Conservation (phyloP, 2,113 vertebrate genomes). For the Salvelinus fontinalis region DNA sequence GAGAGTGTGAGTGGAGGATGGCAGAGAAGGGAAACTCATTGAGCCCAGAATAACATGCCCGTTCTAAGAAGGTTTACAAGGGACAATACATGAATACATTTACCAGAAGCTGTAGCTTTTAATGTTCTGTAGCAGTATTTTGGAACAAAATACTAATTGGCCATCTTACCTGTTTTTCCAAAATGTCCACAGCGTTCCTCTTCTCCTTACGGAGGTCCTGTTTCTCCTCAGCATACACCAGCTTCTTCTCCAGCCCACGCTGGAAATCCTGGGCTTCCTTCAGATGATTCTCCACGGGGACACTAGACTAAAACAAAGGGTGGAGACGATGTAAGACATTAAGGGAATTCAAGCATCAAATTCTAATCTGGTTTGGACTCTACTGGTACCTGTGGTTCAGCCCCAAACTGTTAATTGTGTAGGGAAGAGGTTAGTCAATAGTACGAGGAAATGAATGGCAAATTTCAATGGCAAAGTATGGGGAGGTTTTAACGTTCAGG, state of each 20-base stretch:
- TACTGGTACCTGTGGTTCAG: no score
- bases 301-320: conserved; percentile 33
- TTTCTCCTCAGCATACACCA: conserved; percentile 89
- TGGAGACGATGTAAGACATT: neutral
- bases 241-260: conserved; percentile 86
- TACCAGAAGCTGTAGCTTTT: neutral
- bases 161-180: conserved; percentile 84
- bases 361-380: no score
- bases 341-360: no score
- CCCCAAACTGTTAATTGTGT: no score
- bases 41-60: neutral
- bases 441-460: no score
- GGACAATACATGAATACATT: neutral
- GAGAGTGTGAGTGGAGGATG: neutral
- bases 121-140: no score
- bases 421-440: no score
- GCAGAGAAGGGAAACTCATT: no score
- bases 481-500: no score
- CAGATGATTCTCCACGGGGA: conserved; percentile 83
- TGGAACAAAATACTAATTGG: no score
- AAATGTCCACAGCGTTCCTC: conserved; percentile 81
- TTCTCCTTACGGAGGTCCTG: conserved; percentile 87
- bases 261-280: conserved; percentile 89
- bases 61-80: neutral
- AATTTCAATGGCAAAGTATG: no score